Conservation (phyloP, 1,140 invertebrate genomes). For the Heliconius congener region DNA sequence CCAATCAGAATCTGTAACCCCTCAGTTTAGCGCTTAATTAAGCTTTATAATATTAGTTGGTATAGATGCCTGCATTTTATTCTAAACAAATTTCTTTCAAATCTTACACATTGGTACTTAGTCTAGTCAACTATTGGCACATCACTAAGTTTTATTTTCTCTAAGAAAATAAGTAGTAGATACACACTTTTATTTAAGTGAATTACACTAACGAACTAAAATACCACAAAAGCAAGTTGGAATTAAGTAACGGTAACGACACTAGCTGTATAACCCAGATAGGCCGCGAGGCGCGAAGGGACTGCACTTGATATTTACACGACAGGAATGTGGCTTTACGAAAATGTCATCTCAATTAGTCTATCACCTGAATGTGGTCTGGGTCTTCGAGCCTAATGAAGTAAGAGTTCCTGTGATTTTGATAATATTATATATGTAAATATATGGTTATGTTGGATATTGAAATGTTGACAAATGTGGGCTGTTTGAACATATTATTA, state of each 20-base stretch:
- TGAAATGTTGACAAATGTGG: too few species aligned
- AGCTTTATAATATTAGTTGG: too few species aligned
- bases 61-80: too few species aligned
- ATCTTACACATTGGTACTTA: too few species aligned
- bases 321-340: constrained; percentile 1
- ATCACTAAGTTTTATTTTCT: too few species aligned
- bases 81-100: too few species aligned
- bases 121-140: too few species aligned
- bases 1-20: too few species aligned
- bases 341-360: constrained; percentile 27
- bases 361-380: constrained; percentile 3
- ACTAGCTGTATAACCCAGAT: constrained; percentile 16
- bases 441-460: too few species aligned
- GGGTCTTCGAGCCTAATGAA: background rate
- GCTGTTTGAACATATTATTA: too few species aligned
- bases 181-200: background rate
- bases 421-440: background rate
- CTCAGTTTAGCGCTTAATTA: too few species aligned
- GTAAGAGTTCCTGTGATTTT: background rate
- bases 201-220: background rate
- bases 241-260: constrained; percentile 17
- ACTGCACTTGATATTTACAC: constrained; percentile 16
- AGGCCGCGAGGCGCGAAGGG: constrained; percentile 12
- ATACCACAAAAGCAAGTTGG: background rate
- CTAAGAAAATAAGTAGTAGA: background rate